Evolutionary conservation across 2,888 invertebrate species (phyloP).

Genomic region (Cephus sareptanus): DNA sequence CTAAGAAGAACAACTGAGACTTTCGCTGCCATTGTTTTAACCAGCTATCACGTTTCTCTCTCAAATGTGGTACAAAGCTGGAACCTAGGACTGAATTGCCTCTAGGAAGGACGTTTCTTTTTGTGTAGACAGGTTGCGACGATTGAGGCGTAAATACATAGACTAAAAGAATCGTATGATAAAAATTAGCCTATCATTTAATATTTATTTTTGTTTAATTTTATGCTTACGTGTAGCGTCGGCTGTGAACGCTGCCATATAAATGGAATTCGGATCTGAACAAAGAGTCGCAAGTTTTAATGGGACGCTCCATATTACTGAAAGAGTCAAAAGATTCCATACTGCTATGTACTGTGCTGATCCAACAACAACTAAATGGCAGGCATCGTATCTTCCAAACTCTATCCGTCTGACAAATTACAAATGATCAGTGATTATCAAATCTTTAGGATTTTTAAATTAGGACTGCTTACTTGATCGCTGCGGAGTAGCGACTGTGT

Average conservation of each 20-base stretch:
- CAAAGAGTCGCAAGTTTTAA: constrained; percentile 67
- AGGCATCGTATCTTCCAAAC: constrained; percentile 71
- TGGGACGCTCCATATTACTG: constrained; percentile 76
- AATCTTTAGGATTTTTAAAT: neutral
- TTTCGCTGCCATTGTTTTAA: constrained; percentile 70
- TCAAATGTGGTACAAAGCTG: constrained; percentile 71
- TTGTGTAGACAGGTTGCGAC: constrained; percentile 69
- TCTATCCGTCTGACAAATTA: constrained; percentile 66
- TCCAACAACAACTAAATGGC: constrained; percentile 71
- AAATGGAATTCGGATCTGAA: constrained; percentile 73
- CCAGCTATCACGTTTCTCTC: constrained; percentile 48
- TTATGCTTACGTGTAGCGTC: constrained; percentile 73
- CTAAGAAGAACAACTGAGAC: constrained; percentile 73
- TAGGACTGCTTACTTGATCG: constrained; percentile 59
- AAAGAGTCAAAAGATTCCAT: constrained; percentile 80
- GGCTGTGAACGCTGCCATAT: constrained; percentile 76
- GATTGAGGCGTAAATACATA: constrained; percentile 73
- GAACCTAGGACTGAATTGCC: constrained; percentile 66
- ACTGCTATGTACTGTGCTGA: constrained; percentile 73
- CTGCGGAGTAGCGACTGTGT: constrained; percentile 60
- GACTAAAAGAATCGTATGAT: constrained; percentile 66
- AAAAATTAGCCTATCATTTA: neutral
- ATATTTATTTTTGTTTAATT: neutral
- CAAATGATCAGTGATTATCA: neutral
- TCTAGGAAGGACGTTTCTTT: constrained; percentile 66